Conservation (phyloP, 2,888 invertebrate species). For the Chalcosyrphus nemorum region DNA sequence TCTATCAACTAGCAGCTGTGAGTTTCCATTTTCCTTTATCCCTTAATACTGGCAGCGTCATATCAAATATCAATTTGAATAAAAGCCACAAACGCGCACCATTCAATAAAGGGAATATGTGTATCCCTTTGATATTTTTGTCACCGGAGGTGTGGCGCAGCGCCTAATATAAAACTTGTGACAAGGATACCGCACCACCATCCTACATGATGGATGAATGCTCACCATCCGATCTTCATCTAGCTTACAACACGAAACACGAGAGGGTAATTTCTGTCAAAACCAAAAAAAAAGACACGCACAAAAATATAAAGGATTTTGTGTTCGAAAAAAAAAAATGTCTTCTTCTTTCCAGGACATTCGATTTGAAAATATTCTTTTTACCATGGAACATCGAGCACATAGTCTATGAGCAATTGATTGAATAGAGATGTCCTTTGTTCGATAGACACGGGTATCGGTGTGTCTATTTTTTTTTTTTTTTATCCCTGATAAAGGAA, state of each 20-base stretch:
- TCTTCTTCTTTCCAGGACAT: neutral
- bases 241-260: neutral
- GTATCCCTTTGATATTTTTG: neutral
- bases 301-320: neutral
- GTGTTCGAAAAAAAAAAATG: neutral
- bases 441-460: neutral
- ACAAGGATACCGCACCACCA: neutral
- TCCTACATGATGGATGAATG: slow-evolving; percentile 5
- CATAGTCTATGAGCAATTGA: slow-evolving; percentile 2
- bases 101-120: neutral
- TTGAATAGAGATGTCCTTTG: slow-evolving; percentile 8
- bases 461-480: no score
- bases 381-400: neutral
- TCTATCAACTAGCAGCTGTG: neutral
- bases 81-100: slow-evolving; percentile 11
- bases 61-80: slow-evolving; percentile 26
- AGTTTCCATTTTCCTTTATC: neutral
- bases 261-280: neutral
- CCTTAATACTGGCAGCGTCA: neutral
- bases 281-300: neutral
- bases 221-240: neutral
- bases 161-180: neutral
- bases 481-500: no score
- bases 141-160: neutral
- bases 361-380: neutral